Evolutionary conservation across 92 coral and sea anemone genomes (phyloP), one percentile per base, ranked within the genome.

Genomic region (Bergia puertoricense): DNA sequence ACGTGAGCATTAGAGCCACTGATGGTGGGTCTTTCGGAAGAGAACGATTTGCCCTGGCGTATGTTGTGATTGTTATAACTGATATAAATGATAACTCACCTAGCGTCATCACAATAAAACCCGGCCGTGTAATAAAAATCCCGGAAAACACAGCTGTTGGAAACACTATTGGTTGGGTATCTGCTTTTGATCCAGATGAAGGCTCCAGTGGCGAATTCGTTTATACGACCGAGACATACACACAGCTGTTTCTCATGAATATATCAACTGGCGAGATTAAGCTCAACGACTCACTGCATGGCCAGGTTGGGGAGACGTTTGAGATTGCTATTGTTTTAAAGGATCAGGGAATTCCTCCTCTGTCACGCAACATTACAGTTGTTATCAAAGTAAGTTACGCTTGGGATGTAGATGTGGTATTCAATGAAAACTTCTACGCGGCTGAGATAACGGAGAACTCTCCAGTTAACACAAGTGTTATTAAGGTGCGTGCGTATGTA

Each of bases 71-170:
- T 74, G 37, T 0, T 10, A 51, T 91, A 79, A 76, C 10, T 39
- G 93, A 91, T 45, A 74, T 85, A 48, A 91, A 91, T 44, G 93
- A 91, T 76, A 91, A 91, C 44, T 69, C 90, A 23, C 93, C 93
- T 37, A 67, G 54, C 56, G 65, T 91, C 74, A 74, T 40, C 16
- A 66, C 85, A 45, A 65, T 91, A 30, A 23, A 46, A 62, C 93
- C 92, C 16, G 41, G 87, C 66, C 77, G 73, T 22, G 80, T 85
- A 73, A 76, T 85, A 40, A 89, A 91, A 74, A 79, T 89, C 59
- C 89, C 93, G 8, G 93, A 91, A 65, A 85, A 91, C 65, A 76
- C 91, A 77, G 80, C 59, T 20, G 41, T 74, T 14, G 91, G 89
- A 13, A 74, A 15, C 79, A 36, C 77, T 16, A 51, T 91, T 85